Base-by-base conservation (phyloP, 1,140 invertebrate genomes). In the Choristoneura fumiferana region DNA sequence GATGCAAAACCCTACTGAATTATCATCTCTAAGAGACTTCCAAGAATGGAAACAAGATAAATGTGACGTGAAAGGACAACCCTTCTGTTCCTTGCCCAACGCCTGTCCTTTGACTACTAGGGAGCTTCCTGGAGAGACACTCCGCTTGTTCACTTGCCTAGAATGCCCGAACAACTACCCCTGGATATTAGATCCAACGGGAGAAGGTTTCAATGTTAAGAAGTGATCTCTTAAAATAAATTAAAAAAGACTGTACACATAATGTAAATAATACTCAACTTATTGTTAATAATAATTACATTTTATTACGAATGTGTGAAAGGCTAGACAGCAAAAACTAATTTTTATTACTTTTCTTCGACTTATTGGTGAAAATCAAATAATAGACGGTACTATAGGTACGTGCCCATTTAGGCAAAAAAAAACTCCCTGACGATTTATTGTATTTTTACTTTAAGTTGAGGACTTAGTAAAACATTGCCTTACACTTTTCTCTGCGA, bases 101-200 rank as follows among this genome's bases (percentile, higher is more conserved):
- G 94, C 96, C 18, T 98, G 97, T 81, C 95, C 96, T 0, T 86
- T 98, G 64, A 97, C 94, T 4, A 98, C 96, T 40, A 91, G 96
- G 65, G 97, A 98, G 89, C 89, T 98, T 63, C 96, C 96, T 38
- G 97, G 96, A 60, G 96, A 98, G 89, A 98, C 96, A 22, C 91
- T 98, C 14, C 93, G 96, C 78, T 91, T 98, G 35, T 97, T 98
- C 90, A 98, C 97, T 40, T 98, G 97, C 86, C 96, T 97, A 94
- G 96, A 98, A 84, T 98, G 97, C 84, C 97, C 97, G 39, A 96
- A 97, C 72, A 97, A 98, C 85, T 98, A 98, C 82, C 97, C 97
- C 18, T 98, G 97, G 97, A 94, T 98, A 71, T 91, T 97, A 66
- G 96, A 98, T 89, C 97, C 97, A 56, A 98, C 96, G 67, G 97